Conservation (phyloP, 2,888 invertebrate species). For the Pterostichus niger region DNA sequence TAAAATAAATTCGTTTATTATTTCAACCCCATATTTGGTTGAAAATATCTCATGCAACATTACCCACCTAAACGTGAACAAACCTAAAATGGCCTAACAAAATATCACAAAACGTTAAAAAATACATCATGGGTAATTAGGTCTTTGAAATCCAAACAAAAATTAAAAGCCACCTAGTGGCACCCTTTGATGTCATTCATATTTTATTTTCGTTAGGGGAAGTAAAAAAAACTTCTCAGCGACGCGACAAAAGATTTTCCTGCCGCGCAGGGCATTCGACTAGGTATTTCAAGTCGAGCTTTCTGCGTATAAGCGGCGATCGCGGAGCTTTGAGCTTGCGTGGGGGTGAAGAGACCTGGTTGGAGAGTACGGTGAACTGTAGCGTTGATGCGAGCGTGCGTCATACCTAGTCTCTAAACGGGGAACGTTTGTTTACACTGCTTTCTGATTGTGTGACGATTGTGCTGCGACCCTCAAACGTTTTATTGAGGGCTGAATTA, state of each 20-base stretch:
- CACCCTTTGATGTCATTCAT: conserved; percentile 33
- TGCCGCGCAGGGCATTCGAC: not conserved
- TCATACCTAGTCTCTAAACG: conserved; percentile 62
- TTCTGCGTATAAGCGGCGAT: conserved; percentile 1
- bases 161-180: conserved; percentile 43
- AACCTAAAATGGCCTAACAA: not conserved
- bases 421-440: conserved; percentile 61
- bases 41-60: conserved; percentile 13
- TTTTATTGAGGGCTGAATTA: no score
- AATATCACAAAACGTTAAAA: not conserved
- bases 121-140: conserved; percentile 17
- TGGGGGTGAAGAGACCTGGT: conserved; percentile 15
- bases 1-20: not conserved
- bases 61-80: not conserved
- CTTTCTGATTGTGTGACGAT: conserved; percentile 60
- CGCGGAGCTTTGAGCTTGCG: conserved; percentile 4
- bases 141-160: conserved; percentile 23
- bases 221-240: not conserved
- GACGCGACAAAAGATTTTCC: conserved; percentile 44
- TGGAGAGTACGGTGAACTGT: conserved; percentile 48
- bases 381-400: conserved; percentile 46
- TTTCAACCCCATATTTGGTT: not conserved
- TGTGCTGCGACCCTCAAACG: conserved; percentile 37
- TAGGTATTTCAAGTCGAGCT: conserved; percentile 19
- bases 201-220: conserved; percentile 8